A percentile compares a stretch with the other conserved stretches of the same genome.
Conservation (phyloP, 2,113 vertebrate species). For the Barnardius zonarius region DNA sequence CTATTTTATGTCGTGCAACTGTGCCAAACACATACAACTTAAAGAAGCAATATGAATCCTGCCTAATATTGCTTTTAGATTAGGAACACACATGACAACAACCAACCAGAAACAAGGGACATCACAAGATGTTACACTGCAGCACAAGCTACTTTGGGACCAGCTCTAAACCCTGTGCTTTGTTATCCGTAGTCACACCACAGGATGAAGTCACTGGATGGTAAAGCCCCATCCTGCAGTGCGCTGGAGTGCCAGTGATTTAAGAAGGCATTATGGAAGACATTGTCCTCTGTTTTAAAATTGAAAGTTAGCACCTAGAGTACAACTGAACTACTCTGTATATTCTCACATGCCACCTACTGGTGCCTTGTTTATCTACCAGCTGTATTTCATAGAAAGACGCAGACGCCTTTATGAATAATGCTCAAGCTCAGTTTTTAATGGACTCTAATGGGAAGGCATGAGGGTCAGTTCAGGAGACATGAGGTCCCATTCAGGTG, state of each 20-base stretch:
- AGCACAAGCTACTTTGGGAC: not conserved
- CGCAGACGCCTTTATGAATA: not conserved
- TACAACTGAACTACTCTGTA: not conserved
- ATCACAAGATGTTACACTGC: not conserved
- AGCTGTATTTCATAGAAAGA: not conserved
- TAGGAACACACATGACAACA: rapidly evolving
- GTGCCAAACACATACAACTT: not conserved
- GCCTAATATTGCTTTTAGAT: not conserved
- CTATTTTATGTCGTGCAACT: not conserved
- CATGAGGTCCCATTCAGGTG: not conserved
- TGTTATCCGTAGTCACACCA: not conserved
- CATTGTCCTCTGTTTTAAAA: not conserved
- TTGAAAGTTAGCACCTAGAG: not conserved
- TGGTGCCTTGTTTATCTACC: constrained; percentile 22
- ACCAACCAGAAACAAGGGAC: not conserved
- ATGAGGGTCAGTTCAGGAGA: rapidly evolving
- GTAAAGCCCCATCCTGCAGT: not conserved
- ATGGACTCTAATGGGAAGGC: not conserved
- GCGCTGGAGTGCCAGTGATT: not conserved
- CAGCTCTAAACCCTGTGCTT: not conserved
- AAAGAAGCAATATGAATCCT: not conserved
- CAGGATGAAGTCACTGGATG: not conserved
- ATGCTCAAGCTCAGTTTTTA: not conserved
- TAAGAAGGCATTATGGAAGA: not conserved
- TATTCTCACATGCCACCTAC: constrained; percentile 63